Evolutionary conservation across 2,888 invertebrate genomes (phyloP).

Genomic region (Agriotes lineatus): DNA sequence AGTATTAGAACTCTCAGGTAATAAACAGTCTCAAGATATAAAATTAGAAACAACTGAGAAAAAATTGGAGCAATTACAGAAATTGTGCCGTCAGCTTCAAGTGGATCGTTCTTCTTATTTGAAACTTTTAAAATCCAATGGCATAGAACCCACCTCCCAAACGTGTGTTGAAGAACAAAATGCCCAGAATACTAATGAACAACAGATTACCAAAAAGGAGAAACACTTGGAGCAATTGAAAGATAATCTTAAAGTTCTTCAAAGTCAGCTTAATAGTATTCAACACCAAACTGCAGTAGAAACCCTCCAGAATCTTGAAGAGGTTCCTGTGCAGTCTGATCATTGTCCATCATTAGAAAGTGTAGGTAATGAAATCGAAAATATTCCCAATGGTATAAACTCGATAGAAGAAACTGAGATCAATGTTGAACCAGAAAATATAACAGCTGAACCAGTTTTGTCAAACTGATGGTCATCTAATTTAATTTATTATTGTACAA

Average conservation of each 20-base stretch:
- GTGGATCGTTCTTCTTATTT: slow-evolving; percentile 56
- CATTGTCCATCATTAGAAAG: too few species aligned
- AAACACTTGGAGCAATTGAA: slow-evolving; percentile 52
- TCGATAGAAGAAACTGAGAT: too few species aligned
- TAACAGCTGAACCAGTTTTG: too few species aligned
- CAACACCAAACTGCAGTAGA: slow-evolving; percentile 25
- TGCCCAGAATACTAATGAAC: slow-evolving; percentile 9
- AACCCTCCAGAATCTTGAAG: slow-evolving; percentile 13
- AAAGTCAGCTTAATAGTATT: slow-evolving; percentile 51
- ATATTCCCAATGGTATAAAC: too few species aligned
- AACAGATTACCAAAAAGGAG: slow-evolving; percentile 52
- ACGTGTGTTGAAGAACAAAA: slow-evolving; percentile 39
- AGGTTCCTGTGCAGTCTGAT: neutral
- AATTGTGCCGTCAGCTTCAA: slow-evolving; percentile 61
- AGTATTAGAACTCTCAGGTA: slow-evolving; percentile 81
- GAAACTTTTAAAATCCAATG: slow-evolving; percentile 57
- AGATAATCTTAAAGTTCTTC: slow-evolving; percentile 53
- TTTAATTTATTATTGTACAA: too few species aligned
- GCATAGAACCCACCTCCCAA: slow-evolving; percentile 56
- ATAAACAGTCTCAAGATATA: slow-evolving; percentile 77
- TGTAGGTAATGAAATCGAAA: too few species aligned
- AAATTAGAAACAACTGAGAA: slow-evolving; percentile 70
- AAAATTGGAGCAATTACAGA: slow-evolving; percentile 58
- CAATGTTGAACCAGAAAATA: too few species aligned
- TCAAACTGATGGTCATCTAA: too few species aligned